Evolutionary conservation across 2,888 invertebrate species (phyloP).

Genomic region (Acronicta alni): DNA sequence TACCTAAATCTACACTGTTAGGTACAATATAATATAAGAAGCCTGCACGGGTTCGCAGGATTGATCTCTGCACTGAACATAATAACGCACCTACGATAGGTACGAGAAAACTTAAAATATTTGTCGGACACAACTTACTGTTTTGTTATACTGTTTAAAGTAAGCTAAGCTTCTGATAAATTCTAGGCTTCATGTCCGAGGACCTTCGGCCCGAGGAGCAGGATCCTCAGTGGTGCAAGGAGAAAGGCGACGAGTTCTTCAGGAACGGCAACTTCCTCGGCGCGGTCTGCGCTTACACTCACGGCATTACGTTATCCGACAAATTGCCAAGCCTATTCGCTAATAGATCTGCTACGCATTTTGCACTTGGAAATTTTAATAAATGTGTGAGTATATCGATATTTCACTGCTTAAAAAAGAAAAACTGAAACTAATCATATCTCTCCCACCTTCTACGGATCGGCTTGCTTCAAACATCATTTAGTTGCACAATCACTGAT

Average conservation of each 20-base stretch:
- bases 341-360: slow-evolving; percentile 94
- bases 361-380: slow-evolving; percentile 92
- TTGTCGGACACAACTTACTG: too few species aligned
- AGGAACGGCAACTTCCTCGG: slow-evolving; percentile 93
- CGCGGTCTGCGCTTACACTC: slow-evolving; percentile 94
- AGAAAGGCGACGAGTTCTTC: slow-evolving; percentile 94
- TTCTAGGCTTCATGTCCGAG: slow-evolving; percentile 91
- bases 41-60: too few species aligned
- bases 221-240: slow-evolving; percentile 94
- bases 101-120: too few species aligned
- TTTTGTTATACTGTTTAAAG: not conserved
- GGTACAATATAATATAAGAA: too few species aligned
- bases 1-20: too few species aligned
- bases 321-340: slow-evolving; percentile 93
- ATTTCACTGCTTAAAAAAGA: too few species aligned
- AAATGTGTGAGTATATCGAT: slow-evolving; percentile 87
- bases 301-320: slow-evolving; percentile 93
- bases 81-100: too few species aligned
- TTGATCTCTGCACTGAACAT: not conserved
- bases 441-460: too few species aligned
- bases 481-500: too few species aligned
- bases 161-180: not conserved
- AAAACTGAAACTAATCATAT: too few species aligned
- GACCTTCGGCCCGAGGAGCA: slow-evolving; percentile 94
- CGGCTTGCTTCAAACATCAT: too few species aligned